These are phyloP conservation scores for Sebastes matsubarae DNA, from an alignment of 2,797 vertebrate species.

Conservation along the genomic window DNA sequence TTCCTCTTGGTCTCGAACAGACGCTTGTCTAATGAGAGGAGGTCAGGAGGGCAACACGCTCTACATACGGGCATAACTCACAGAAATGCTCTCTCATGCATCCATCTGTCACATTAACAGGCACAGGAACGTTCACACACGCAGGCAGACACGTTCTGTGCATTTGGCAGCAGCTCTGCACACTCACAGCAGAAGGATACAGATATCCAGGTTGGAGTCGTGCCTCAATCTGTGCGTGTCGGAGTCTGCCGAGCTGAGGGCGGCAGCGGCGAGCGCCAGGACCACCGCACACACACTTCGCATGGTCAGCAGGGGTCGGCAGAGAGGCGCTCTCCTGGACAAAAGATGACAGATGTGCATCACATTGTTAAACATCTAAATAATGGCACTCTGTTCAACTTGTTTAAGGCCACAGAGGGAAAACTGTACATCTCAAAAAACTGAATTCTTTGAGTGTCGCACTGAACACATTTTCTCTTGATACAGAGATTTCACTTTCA, in stretches of 20 bases:
- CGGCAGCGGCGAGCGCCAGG: slow-evolving; percentile 75
- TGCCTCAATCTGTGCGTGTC: slow-evolving; percentile 81
- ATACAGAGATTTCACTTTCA: background rate
- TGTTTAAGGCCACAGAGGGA: background rate
- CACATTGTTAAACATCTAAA: background rate
- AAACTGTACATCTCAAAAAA: background rate
- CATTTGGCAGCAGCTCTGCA: background rate
- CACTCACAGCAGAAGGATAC: slow-evolving; percentile 85
- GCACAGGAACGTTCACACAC: background rate
- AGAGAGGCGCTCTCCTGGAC: slow-evolving; percentile 46
- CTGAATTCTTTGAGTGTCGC: background rate
- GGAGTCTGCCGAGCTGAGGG: slow-evolving; percentile 73
- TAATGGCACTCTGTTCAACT: background rate
- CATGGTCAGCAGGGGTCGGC: slow-evolving; percentile 82
- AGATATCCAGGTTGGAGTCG: slow-evolving; percentile 94
- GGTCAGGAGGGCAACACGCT: slow-evolving; percentile 59
- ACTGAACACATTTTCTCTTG: slow-evolving; percentile 3
- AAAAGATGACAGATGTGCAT: background rate
- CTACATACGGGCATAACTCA: background rate
- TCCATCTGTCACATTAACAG: background rate
- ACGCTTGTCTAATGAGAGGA: slow-evolving; percentile 89
- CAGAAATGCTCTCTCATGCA: background rate
- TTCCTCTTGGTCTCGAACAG: slow-evolving; percentile 97
- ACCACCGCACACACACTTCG: slow-evolving; percentile 77
- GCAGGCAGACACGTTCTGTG: background rate